Conservation (phyloP, 2,888 invertebrate species). For the Cosmia trapezina region DNA sequence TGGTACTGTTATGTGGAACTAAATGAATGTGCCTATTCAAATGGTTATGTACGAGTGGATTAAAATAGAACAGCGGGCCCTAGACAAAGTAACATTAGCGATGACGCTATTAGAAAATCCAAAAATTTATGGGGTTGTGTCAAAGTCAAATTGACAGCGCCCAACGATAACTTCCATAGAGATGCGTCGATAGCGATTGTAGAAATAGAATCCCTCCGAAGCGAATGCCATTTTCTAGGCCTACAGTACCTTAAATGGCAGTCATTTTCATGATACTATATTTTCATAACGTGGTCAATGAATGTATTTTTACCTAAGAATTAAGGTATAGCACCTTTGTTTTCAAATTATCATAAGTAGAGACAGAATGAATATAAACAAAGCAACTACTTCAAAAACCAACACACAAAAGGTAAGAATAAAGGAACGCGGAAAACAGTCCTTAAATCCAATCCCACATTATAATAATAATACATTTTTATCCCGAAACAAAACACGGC, state of each 20-base stretch:
- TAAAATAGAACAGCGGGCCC: not conserved
- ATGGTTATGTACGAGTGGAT: not conserved
- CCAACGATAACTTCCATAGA: no score
- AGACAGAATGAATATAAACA: constrained; percentile 4
- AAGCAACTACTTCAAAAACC: constrained; percentile 9
- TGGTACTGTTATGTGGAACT: constrained; percentile 9
- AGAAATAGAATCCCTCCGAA: no score
- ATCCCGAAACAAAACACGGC: constrained; percentile 28
- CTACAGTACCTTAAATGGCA: not conserved
- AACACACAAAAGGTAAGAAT: constrained; percentile 22
- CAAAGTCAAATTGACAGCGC: no score
- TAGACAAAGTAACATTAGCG: no score
- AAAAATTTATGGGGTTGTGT: no score
- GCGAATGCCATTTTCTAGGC: no score
- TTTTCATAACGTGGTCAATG: not conserved
- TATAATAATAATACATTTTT: constrained; percentile 24
- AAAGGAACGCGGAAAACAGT: constrained; percentile 7
- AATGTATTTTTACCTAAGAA: not conserved
- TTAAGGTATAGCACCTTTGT: not conserved
- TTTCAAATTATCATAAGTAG: not conserved
- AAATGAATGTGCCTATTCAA: constrained; percentile 1
- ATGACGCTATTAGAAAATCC: no score
- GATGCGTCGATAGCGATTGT: no score
- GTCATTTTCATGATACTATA: not conserved
- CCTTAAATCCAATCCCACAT: constrained; percentile 24